These are phyloP conservation scores for Neelides folsomi DNA, from an alignment of 2,888 invertebrate genomes.

Conservation along the genomic window DNA sequence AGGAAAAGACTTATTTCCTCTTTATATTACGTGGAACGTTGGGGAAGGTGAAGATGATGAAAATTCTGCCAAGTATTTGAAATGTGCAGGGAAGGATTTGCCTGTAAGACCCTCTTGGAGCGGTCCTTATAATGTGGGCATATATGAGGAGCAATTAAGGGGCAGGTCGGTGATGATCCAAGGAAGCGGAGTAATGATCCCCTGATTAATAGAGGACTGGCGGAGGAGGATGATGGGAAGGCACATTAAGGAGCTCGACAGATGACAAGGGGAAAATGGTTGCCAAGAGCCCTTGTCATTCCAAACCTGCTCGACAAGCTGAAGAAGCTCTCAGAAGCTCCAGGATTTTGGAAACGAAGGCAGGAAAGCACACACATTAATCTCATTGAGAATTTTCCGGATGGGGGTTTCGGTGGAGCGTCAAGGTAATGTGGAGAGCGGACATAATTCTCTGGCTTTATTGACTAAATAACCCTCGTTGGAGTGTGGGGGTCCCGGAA, in stretches of 20 bases:
- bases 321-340: conserved; percentile 5
- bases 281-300: conserved; percentile 22
- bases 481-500: too few relatives aligned
- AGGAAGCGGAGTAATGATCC: conserved; percentile 6
- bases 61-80: too few relatives aligned
- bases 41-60: too few relatives aligned
- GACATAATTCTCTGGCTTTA: too few relatives aligned
- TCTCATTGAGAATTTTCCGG: conserved; percentile 13
- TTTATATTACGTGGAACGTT: too few relatives aligned
- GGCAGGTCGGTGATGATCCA: background rate
- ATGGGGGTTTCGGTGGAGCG: background rate
- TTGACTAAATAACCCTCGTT: too few relatives aligned
- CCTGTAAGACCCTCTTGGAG: background rate
- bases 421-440: too few relatives aligned
- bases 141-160: conserved; percentile 1
- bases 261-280: conserved; percentile 24
- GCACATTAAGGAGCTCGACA: conserved; percentile 19
- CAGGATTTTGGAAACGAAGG: conserved; percentile 10
- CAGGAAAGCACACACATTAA: conserved; percentile 17
- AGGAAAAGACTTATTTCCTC: too few relatives aligned
- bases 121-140: conserved; percentile 6
- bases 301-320: conserved; percentile 8
- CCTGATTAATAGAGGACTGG: background rate
- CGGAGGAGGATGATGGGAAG: conserved; percentile 8
- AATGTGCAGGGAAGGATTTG: background rate